These are phyloP conservation scores for Salvator merianae DNA, from an alignment of 2,113 vertebrate species.

Conservation along the genomic window DNA sequence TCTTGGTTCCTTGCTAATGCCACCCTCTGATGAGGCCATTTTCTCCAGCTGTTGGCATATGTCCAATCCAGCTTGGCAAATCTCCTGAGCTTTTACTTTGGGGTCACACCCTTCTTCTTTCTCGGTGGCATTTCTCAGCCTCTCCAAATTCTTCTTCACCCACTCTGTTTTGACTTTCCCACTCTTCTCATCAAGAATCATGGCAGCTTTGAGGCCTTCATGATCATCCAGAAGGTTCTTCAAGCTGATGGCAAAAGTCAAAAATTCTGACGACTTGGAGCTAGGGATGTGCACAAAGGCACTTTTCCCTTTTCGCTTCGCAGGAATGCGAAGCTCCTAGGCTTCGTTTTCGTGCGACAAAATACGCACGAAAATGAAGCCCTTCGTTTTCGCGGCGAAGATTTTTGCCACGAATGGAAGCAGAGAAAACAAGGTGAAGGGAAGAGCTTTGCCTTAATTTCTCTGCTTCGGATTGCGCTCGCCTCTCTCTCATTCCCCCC, in stretches of 20 bases:
- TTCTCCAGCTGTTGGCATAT: slow-evolving; percentile 18
- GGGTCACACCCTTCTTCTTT: background rate
- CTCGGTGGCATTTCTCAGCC: background rate
- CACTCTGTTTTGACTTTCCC: background rate
- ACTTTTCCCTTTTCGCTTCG: no score
- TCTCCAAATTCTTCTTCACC: background rate
- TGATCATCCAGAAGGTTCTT: background rate
- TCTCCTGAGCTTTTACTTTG: slow-evolving; percentile 11
- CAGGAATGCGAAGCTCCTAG: no score
- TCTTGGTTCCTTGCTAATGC: slow-evolving; percentile 7
- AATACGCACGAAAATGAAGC: no score
- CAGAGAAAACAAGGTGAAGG: no score
- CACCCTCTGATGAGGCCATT: slow-evolving; percentile 1
- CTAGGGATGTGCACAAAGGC: no score
- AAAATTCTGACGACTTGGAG: slow-evolving; percentile 23
- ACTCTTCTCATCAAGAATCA: background rate
- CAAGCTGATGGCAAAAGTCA: slow-evolving; percentile 1
- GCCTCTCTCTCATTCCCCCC: no score
- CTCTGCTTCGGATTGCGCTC: no score
- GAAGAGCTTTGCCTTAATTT: no score
- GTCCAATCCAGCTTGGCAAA: background rate
- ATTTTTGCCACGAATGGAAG: no score
- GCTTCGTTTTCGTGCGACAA: no score
- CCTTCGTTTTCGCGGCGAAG: no score
- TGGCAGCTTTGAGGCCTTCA: background rate